Percentiles rank a stretch among this genome's conserved stretches.
These are phyloP conservation scores for Poeciliopsis gracilis DNA, from an alignment of 2,797 vertebrate species.

Conservation along the genomic window DNA sequence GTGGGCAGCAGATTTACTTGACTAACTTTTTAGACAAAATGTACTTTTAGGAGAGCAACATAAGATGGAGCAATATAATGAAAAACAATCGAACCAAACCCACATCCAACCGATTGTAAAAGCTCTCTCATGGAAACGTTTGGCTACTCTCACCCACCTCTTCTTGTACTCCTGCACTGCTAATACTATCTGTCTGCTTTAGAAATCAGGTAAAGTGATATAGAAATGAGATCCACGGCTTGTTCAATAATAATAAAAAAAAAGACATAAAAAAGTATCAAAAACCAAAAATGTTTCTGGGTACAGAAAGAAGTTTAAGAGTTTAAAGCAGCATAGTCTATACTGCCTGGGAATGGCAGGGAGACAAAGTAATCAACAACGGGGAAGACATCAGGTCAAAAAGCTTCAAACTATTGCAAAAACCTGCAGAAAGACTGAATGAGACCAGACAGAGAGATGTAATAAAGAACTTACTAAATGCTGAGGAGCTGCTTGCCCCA, in stretches of 20 bases:
- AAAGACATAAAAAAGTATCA: neutral
- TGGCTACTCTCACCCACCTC: neutral
- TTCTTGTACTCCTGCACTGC: neutral
- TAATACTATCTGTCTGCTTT: neutral
- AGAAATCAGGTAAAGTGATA: neutral
- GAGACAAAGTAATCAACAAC: neutral
- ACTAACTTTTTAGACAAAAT: too few species aligned
- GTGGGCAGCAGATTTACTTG: neutral
- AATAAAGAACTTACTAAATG: neutral
- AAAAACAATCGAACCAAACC: neutral
- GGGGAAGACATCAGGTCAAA: neutral
- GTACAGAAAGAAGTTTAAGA: neutral
- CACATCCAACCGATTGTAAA: neutral
- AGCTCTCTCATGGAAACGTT: neutral
- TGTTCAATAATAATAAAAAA: neutral
- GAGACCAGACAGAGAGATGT: neutral
- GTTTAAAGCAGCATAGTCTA: neutral
- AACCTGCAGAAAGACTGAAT: neutral
- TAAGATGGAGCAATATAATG: neutral
- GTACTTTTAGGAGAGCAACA: neutral
- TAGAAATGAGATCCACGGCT: neutral
- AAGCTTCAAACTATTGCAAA: neutral
- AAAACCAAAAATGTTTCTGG: neutral
- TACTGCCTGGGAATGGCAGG: neutral
- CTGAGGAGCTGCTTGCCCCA: neutral